phyloP scores from a whole-genome alignment of 2,797 vertebrate species.

The Falco rusticolus region DNA sequence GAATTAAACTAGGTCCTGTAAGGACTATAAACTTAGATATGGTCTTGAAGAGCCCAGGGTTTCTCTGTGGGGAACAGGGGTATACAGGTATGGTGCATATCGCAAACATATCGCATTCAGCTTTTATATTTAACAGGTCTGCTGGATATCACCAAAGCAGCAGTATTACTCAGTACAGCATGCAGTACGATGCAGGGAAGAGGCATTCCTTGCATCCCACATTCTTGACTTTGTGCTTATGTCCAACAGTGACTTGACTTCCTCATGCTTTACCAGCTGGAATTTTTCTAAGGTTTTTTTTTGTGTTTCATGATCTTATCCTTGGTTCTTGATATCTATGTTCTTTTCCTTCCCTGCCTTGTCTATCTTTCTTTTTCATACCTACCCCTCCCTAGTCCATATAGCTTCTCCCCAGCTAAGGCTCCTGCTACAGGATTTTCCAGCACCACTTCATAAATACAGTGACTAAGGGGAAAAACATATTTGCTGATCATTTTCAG shows the following conservation, averaged over 20 bases:
- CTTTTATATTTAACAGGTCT: background rate
- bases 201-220: background rate
- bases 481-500: background rate
- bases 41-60: background rate
- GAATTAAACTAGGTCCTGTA: background rate
- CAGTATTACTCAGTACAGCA: background rate
- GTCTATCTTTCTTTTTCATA: background rate
- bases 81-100: background rate
- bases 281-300: background rate
- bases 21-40: background rate
- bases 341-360: background rate
- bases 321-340: background rate
- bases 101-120: background rate
- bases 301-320: background rate
- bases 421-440: background rate
- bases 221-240: background rate
- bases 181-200: background rate
- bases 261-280: background rate
- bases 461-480: background rate
- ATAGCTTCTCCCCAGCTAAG: background rate
- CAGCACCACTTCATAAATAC: background rate
- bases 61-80: background rate
- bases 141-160: background rate
- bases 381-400: background rate
- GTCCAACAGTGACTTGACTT: background rate